Evolutionary conservation across 2,113 vertebrate genomes (phyloP).

Genomic region (Cromileptes altivelis): DNA sequence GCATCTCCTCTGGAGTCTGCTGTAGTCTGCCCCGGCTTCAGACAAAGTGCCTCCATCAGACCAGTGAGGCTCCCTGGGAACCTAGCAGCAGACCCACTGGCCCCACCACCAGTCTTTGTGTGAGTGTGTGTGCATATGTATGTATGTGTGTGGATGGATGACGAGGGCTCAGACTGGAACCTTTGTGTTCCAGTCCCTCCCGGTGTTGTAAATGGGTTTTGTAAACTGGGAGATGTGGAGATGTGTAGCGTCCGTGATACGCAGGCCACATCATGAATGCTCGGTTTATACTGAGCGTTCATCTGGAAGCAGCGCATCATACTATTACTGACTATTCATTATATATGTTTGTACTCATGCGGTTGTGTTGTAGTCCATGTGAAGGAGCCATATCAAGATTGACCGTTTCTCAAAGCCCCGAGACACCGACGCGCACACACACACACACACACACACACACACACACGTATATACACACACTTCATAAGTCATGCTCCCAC

Average conservation of each 20-base stretch:
- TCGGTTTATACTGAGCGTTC: constrained; percentile 47
- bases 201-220: constrained; percentile 69
- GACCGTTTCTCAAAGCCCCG: constrained; percentile 36
- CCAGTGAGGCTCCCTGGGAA: constrained; percentile 85
- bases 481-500: constrained; percentile 56
- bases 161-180: constrained; percentile 62
- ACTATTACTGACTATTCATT: constrained; percentile 31
- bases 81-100: constrained; percentile 80
- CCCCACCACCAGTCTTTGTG: constrained; percentile 62
- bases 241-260: constrained; percentile 41
- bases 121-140: constrained; percentile 15
- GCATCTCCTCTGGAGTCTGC: constrained; percentile 88
- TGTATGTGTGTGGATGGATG: constrained; percentile 22
- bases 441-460: constrained; percentile 12
- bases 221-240: constrained; percentile 65
- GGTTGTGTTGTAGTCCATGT: constrained; percentile 27
- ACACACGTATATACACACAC: constrained; percentile 58
- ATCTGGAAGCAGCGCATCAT: constrained; percentile 28
- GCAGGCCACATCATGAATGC: constrained; percentile 56
- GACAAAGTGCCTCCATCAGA: constrained; percentile 88
- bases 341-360: constrained; percentile 47
- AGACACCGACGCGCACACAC: constrained; percentile 43
- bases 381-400: constrained; percentile 57
- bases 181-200: constrained; percentile 63
- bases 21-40: constrained; percentile 85